Conservation (phyloP, 2,888 invertebrate genomes). For the Xanthia togata region DNA sequence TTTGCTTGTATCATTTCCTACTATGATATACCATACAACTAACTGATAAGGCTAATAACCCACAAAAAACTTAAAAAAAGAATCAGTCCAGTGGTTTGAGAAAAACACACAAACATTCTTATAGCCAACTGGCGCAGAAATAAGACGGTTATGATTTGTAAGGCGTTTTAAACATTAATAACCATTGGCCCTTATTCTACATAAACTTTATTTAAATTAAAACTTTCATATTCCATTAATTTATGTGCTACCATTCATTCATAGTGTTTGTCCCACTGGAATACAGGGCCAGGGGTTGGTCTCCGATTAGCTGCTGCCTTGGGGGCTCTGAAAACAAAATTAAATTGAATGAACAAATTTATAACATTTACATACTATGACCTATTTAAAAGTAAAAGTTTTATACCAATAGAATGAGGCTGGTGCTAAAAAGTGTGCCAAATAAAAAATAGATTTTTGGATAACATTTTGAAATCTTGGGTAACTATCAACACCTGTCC, state of each 20-base stretch:
- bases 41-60: not conserved
- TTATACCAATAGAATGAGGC: not conserved
- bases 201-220: constrained; percentile 66
- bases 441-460: not conserved
- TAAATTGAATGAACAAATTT: not conserved
- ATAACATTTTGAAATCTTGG: not conserved
- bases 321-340: constrained; percentile 72
- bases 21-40: not conserved
- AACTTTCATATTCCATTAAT: constrained; percentile 36
- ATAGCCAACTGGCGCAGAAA: not conserved
- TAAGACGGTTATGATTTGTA: not conserved
- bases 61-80: not conserved
- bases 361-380: not conserved
- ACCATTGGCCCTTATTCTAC: constrained; percentile 56
- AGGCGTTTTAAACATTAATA: constrained; percentile 3
- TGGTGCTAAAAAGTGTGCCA: not conserved
- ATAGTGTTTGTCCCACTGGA: constrained; percentile 90
- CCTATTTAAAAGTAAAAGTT: not conserved
- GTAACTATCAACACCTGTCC: no score
- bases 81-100: no score
- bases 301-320: constrained; percentile 78
- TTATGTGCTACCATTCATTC: constrained; percentile 58
- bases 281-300: constrained; percentile 91
- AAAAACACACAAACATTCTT: not conserved
- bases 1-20: constrained; percentile 34